Conservation (phyloP, 1,140 invertebrate species). For the Drosophila sechellia region DNA sequence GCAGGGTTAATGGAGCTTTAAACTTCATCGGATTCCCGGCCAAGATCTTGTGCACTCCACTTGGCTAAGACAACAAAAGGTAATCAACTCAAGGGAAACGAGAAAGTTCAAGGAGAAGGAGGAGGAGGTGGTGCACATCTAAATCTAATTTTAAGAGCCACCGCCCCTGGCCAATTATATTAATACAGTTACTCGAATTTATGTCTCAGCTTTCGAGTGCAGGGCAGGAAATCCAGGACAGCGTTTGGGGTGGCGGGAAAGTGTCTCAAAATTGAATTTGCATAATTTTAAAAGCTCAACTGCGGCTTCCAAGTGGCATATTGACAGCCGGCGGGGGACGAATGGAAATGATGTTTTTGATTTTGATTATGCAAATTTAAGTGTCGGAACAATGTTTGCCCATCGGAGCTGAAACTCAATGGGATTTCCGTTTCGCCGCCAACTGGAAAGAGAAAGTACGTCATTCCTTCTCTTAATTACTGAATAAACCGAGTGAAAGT, state of each 20-base stretch:
- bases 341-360: constrained; percentile 81
- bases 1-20: constrained; percentile 44
- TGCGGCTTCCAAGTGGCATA: constrained; percentile 80
- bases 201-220: constrained; percentile 48
- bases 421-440: constrained; percentile 17
- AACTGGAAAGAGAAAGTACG: background rate
- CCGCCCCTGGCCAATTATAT: constrained; percentile 74
- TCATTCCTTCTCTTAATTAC: constrained; percentile 21
- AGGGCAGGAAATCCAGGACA: constrained; percentile 12
- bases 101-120: background rate
- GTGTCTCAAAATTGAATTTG: constrained; percentile 82
- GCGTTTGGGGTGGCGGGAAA: constrained; percentile 16
- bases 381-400: constrained; percentile 79
- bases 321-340: constrained; percentile 54
- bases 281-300: constrained; percentile 81
- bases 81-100: constrained; percentile 18
- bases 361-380: constrained; percentile 84
- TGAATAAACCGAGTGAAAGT: background rate
- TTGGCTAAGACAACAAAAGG: constrained; percentile 32
- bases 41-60: constrained; percentile 6
- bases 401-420: constrained; percentile 63
- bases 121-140: constrained; percentile 18
- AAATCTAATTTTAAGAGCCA: constrained; percentile 78
- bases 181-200: constrained; percentile 82
- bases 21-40: background rate